A percentile compares a stretch with the other conserved stretches of the same genome.
phyloP scores from a whole-genome alignment of 2,888 invertebrate genomes.

The Himalopsyche tibetana region DNA sequence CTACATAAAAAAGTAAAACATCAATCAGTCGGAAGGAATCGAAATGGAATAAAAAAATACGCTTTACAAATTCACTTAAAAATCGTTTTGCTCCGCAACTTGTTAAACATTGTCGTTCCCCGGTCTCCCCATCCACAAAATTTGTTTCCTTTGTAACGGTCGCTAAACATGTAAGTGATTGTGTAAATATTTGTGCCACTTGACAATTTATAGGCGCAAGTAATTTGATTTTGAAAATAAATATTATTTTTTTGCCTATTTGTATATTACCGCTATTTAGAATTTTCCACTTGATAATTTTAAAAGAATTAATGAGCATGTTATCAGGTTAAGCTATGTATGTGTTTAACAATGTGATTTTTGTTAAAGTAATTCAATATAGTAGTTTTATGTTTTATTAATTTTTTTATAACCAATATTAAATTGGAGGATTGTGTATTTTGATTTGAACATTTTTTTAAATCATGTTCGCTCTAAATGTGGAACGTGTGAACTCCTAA shows the following conservation, averaged over 20 bases:
- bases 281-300: too few relatives aligned
- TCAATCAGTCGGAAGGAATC: conserved; percentile 30
- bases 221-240: neutral
- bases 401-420: too few relatives aligned
- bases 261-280: too few relatives aligned
- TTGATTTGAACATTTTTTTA: too few relatives aligned
- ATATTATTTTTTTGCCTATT: neutral
- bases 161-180: neutral
- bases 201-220: neutral
- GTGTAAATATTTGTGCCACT: conserved; percentile 4
- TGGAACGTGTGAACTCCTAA: too few relatives aligned
- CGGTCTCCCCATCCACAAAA: neutral
- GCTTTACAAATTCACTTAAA: conserved; percentile 30
- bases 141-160: conserved; percentile 4
- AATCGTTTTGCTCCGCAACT: conserved; percentile 21
- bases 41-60: conserved; percentile 22
- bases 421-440: too few relatives aligned
- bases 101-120: conserved; percentile 14
- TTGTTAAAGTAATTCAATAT: too few relatives aligned
- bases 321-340: too few relatives aligned
- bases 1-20: conserved; percentile 17
- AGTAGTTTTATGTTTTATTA: too few relatives aligned
- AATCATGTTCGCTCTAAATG: too few relatives aligned
- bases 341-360: too few relatives aligned
- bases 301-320: too few relatives aligned